Evolutionary conservation across 2,113 vertebrate species (phyloP), one percentile per base, ranked within the genome.

Genomic region (Psettodes erumei): DNA sequence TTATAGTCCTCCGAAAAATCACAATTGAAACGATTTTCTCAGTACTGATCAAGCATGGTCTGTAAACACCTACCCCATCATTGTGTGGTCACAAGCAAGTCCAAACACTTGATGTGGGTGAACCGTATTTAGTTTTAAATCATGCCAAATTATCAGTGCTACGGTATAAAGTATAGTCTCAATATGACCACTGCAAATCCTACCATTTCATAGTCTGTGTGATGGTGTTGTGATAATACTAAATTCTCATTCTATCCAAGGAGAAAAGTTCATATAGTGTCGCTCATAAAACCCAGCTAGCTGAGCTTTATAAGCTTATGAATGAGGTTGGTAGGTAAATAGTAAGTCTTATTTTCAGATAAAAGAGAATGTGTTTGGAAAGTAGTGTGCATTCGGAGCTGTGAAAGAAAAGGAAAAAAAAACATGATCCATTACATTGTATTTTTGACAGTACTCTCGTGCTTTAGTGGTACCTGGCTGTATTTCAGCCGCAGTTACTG

Each of bases 81-180:
- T 30, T 23, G 45, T 47, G 8, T 21, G 11, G 21, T 21, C 9
- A 43, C 16, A 43, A 12, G 32, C n/a, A 55, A 40, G 19, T 42
- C 18, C 42, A 69, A 43, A 6, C 18, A 51, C 18, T 32, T n/a
- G 40, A 54, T 25, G 67, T 58, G 38, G 65, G 48, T 21, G 40
- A 43, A 7, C 40, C 40, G 19, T 19, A 16, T 19, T 18, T 43
- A 43, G 40, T 18, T 19, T 43, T 43, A 7, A 43, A 43, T 7
- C 19, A 43, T 43, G 16, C 15, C 42, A 43, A n/a, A 8, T 43
- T 7, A 8, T 43, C 16, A 19, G 6, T 43, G 42, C 6, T n/a
- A n/a, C 18, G n/a, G 18, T 43, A n/a, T 42, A 38, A 3, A 38
- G 11, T 38, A 38, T 38, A 16, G 15, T 42, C 6, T 42, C 38